Evolutionary conservation across 2,888 invertebrate species (phyloP).

Genomic region (Pocota personata): DNA sequence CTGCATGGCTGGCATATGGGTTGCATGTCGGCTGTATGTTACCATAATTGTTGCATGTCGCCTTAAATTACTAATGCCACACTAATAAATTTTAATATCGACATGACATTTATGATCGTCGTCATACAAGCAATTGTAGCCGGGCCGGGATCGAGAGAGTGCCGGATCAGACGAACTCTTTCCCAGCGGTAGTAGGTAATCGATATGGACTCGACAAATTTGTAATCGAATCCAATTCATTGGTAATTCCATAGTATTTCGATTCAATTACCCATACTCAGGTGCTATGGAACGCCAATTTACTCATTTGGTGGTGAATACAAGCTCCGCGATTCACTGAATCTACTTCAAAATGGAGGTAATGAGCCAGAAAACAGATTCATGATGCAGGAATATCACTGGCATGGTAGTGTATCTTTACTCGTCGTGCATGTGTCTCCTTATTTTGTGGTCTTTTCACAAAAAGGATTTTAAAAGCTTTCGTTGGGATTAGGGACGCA

Average conservation of each 20-base stretch:
- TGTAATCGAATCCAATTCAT: slow-evolving; percentile 10
- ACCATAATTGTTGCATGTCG: slow-evolving; percentile 76
- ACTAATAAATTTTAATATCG: slow-evolving; percentile 77
- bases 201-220: neutral
- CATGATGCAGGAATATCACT: neutral
- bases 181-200: neutral
- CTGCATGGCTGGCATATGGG: slow-evolving; percentile 17
- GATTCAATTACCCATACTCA: slow-evolving; percentile 37
- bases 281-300: neutral
- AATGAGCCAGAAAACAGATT: slow-evolving; percentile 42
- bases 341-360: slow-evolving; percentile 20
- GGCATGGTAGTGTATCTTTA: too few species aligned
- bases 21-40: slow-evolving; percentile 55
- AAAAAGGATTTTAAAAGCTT: slow-evolving; percentile 33
- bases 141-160: slow-evolving; percentile 9
- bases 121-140: slow-evolving; percentile 18
- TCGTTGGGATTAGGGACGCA: slow-evolving; percentile 8
- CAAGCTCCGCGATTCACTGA: slow-evolving; percentile 5
- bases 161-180: neutral
- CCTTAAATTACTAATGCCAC: slow-evolving; percentile 76
- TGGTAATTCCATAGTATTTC: slow-evolving; percentile 9
- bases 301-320: neutral
- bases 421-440: neutral
- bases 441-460: slow-evolving; percentile 1
- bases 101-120: slow-evolving; percentile 76